phyloP scores from a whole-genome alignment of 2,113 vertebrate species.

The Speoplatyrhinus poulsoni region DNA sequence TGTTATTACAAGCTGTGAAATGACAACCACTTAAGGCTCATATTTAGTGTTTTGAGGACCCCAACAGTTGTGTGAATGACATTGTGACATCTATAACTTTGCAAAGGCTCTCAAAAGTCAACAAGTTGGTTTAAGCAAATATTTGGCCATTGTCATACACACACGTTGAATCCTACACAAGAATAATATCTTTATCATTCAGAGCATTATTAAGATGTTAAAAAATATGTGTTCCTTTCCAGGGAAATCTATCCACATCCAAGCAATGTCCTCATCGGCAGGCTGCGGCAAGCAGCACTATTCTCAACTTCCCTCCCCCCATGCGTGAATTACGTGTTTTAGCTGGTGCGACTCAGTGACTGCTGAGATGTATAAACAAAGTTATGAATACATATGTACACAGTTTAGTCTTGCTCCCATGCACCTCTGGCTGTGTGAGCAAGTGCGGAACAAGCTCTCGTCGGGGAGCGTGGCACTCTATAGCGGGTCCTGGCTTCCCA shows the following conservation, averaged over 20 bases:
- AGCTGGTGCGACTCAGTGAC: constrained; percentile 25
- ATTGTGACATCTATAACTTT: constrained; percentile 1
- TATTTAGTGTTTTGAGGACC: constrained; percentile 11
- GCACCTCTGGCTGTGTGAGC: constrained; percentile 39
- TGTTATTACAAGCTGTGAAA: constrained; percentile 30
- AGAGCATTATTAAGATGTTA: too few relatives aligned
- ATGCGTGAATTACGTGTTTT: constrained; percentile 53
- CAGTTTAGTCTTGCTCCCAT: constrained; percentile 46
- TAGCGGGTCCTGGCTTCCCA: constrained; percentile 31
- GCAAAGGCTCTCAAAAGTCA: constrained; percentile 2
- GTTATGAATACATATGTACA: constrained; percentile 46
- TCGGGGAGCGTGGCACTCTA: constrained; percentile 12
- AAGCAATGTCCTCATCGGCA: background rate
- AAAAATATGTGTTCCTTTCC: constrained; percentile 18
- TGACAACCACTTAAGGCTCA: constrained; percentile 25
- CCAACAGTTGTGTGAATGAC: background rate
- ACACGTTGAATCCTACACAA: too few relatives aligned
- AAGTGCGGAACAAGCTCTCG: constrained; percentile 32
- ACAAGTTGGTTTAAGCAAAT: background rate
- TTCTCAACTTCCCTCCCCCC: constrained; percentile 51
- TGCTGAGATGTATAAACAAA: constrained; percentile 48
- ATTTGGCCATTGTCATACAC: background rate
- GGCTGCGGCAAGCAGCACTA: constrained; percentile 57
- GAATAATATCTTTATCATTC: too few relatives aligned
- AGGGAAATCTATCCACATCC: constrained; percentile 37